Conservation (phyloP, 2,113 vertebrate species). For the Rhinoptilus africanus region DNA sequence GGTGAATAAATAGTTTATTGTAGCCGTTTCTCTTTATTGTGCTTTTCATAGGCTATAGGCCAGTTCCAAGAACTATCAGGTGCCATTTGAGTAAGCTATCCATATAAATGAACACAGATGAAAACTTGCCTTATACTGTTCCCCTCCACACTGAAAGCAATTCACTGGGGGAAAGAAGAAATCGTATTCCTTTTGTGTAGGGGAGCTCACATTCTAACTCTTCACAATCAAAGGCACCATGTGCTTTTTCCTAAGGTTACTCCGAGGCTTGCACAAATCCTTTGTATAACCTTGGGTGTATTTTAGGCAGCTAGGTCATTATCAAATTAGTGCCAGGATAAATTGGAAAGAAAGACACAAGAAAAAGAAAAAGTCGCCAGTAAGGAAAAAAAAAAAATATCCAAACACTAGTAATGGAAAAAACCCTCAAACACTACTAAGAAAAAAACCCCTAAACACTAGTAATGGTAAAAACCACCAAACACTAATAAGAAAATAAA, state of each 20-base stretch:
- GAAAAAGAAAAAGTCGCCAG: background rate
- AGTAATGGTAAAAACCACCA: background rate
- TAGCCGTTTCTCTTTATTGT: background rate
- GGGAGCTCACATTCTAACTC: background rate
- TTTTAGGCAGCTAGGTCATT: background rate
- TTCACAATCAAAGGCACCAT: background rate
- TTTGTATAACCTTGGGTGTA: background rate
- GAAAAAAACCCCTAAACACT: background rate
- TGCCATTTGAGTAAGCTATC: background rate
- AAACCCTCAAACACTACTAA: background rate
- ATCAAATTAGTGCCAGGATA: background rate
- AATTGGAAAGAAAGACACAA: background rate
- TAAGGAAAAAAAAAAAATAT: background rate
- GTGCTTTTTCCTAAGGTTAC: background rate
- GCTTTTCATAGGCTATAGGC: background rate
- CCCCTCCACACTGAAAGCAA: background rate
- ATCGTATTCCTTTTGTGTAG: constrained; percentile 19
- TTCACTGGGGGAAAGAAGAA: background rate
- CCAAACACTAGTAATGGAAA: background rate
- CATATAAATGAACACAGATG: background rate
- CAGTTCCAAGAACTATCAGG: background rate
- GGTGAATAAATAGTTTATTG: background rate
- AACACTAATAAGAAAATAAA: background rate
- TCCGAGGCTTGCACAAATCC: background rate
- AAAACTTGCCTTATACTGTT: background rate